Evolutionary conservation across 2,888 invertebrate species (phyloP), one percentile per base, ranked within the genome.

Genomic region (Dynastes grantii): DNA sequence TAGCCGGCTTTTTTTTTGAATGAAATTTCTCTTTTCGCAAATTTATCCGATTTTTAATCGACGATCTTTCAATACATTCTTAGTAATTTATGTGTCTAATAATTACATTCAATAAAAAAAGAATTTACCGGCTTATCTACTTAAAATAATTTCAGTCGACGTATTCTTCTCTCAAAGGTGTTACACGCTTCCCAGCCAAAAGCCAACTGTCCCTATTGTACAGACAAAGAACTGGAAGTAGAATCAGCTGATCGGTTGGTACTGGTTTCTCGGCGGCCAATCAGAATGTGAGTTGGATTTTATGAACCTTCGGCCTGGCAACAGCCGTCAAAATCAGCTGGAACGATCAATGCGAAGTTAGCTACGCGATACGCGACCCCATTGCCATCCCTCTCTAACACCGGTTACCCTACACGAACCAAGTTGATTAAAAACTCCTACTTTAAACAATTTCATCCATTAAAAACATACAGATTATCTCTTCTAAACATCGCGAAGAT

Each of bases 291-390:
- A 80, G 79, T 78, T 79, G 81, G 83, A 81, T 83, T 84, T 85
- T 84, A 84, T 83, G 83, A 85, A 85, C 84, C 84, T 84, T 83
- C 85, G 84, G 87, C 87, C 87, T 87, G 87, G 87, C 86, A 87
- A 87, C 87, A 87, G 87, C 87, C 84, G 87, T 87, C 87, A 87
- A 87, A 87, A 86, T 87, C 87, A 87, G 87, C 87, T 87, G 87
- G 85, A 87, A 87, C 86, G 87, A 87, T 87, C 86, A 85, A 84
- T 76, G 64, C 29, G 68, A 71, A 37, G 29, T 70, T 77, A 79
- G 58, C 11, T 0, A 0, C 29, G 37, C 29, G 76, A 8, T 64
- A 61, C 61, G 67, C 64, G 51, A 13, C 3, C 13, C 49, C 76
- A 45, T 11, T 16, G 22, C 64, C 65, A 22, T 80, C 78, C 63